These are phyloP conservation scores for Tragelaphus buxtoni DNA, from an alignment of 2,113 vertebrate genomes.

Conservation along the genomic window DNA sequence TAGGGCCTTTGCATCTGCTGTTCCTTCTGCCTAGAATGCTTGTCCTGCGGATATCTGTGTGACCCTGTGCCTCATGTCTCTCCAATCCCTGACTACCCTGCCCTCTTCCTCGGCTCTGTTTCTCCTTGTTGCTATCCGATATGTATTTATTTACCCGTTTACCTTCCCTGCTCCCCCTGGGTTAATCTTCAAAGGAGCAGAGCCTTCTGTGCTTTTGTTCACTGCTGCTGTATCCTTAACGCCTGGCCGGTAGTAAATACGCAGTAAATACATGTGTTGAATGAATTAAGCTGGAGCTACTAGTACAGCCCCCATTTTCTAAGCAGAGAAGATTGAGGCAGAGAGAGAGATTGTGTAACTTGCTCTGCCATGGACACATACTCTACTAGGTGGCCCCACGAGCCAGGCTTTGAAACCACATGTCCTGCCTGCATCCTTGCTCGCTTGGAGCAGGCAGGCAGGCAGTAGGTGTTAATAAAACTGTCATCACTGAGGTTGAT, in stretches of 20 bases:
- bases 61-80: not conserved
- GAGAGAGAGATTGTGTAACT: not conserved
- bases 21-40: not conserved
- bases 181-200: not conserved
- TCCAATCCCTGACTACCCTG: not conserved
- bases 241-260: not conserved
- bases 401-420: not conserved
- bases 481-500: not conserved
- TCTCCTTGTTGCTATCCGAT: not conserved
- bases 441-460: not conserved
- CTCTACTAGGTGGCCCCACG: fast-evolving
- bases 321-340: not conserved
- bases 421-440: not conserved
- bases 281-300: not conserved
- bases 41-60: not conserved
- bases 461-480: not conserved
- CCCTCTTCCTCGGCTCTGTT: not conserved
- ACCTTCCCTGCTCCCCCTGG: not conserved
- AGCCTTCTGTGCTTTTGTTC: not conserved
- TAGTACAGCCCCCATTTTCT: not conserved
- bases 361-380: not conserved
- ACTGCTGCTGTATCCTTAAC: not conserved
- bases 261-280: not conserved
- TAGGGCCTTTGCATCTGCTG: not conserved
- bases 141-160: not conserved